Base-by-base conservation (phyloP, 2,113 vertebrate species). In the Carassius carassius region DNA sequence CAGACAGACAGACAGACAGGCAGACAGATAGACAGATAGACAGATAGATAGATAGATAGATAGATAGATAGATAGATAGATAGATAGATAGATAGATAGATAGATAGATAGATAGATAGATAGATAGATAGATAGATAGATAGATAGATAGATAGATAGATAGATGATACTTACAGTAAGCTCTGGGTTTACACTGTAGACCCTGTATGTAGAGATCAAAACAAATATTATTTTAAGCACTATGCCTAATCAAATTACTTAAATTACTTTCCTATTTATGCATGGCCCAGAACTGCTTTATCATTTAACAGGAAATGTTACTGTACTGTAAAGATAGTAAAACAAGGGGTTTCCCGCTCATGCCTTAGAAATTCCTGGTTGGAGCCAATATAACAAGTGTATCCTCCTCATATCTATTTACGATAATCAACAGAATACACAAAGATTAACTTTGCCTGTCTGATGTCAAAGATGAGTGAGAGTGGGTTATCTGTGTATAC, bases 291-390 rank as follows among this genome's bases (percentile, higher is more conserved):
- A 7, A 62, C 8, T 60, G 23, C 74, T 21, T 44, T 37, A 78
- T 65, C 17, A 32, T 23, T 25, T 41, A 85, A 44, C 32, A 81
- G 84, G 76, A 85, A 85, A 74, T 80, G 44, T 21, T 3, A 70
- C 29, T 21, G n/a, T 70, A 70, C 67, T 23, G n/a, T 44, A 35
- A 32, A 7, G 23, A 47, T 25, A 5, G 67, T 72, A 11, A 49
- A 25, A 25, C 10, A 58, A 80, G 67, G 84, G 84, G 23, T 85
- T 85, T 85, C 84, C 84, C 84, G 80, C 16, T 62, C 44, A 74
- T 13, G n/a, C 19, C n/a, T 84, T n/a, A 25, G 23, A 17, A 47
- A 72, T 85, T 85, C 84, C 84, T 85, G 63, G 84, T 85, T 85
- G 8, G 62, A 62, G 19, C 3, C 37, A 49, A 23, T 60, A 77